These are phyloP conservation scores for Diadromus collaris DNA, from an alignment of 2,888 invertebrate species.

Conservation along the genomic window DNA sequence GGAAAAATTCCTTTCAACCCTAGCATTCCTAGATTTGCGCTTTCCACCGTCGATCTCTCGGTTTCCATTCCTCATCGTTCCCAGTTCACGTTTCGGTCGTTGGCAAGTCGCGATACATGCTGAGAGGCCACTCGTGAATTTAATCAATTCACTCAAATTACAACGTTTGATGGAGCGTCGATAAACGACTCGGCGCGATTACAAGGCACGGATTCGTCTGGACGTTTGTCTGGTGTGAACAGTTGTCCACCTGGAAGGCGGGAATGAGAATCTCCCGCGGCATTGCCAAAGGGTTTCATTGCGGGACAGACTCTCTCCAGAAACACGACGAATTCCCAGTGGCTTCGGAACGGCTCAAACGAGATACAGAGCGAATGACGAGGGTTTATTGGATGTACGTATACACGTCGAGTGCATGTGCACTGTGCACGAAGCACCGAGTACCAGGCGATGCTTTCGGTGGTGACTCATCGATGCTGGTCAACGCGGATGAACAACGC, in stretches of 20 bases:
- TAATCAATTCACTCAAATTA: conserved; percentile 78
- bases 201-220: conserved; percentile 70
- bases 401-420: background rate
- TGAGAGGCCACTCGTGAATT: conserved; percentile 70
- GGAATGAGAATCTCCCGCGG: conserved; percentile 15
- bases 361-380: conserved; percentile 41
- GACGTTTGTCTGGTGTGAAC: conserved; percentile 1
- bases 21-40: background rate
- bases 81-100: conserved; percentile 10
- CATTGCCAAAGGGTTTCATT: conserved; percentile 28
- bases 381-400: background rate
- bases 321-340: conserved; percentile 14
- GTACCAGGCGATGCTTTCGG: conserved; percentile 1
- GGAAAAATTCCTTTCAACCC: background rate
- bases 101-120: conserved; percentile 36
- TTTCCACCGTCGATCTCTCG: conserved; percentile 49
- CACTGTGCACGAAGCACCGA: conserved; percentile 3
- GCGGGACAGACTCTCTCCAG: conserved; percentile 6
- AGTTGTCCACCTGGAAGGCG: conserved; percentile 28
- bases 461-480: conserved; percentile 29
- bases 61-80: conserved; percentile 26
- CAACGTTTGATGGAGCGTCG: conserved; percentile 71
- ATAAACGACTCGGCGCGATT: conserved; percentile 75
- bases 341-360: conserved; percentile 31
- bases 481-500: conserved; percentile 33